Evolutionary conservation across 1,140 invertebrate species (phyloP), one percentile per base, ranked within the genome.

Genomic region (Drosophila leontia): DNA sequence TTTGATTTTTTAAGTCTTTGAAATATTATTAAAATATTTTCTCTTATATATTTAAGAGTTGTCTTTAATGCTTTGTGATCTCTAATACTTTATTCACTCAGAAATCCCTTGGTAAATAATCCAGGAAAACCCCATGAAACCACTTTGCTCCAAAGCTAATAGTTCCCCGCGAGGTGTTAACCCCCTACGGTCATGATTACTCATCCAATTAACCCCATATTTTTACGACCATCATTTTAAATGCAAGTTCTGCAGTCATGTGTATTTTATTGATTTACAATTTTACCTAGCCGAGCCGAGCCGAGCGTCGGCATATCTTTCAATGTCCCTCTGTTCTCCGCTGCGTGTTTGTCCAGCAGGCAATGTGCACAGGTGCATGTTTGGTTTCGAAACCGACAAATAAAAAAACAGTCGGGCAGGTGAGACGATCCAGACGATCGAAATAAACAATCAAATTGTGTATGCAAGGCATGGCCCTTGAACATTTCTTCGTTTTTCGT

Each of bases 371-470:
- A 75, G 71, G 69, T 75, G 69, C 69, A 83, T 77, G 58, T 61
- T 78, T 45, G 51, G 65, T 75, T 80, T 79, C 70, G 50, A 80
- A 82, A 82, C 71, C 53, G 23, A 39, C 53, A 56, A 56, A 56
- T 56, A 39, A 39, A 7, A 67, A 68, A 72, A 51, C 44, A 44
- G 23, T 4, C 53, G 11, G 29, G 50, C 50, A 55, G 45, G 32
- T 62, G 62, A 61, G 55, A 41, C 65, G 45, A 60, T 72, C 70
- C 70, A 74, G 56, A 51, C 55, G 45, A 61, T 44, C 63, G 63
- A 78, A 69, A 79, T 83, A 79, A 83, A 72, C 81, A 80, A 77
- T 58, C 67, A 47, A 56, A 88, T 88, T 87, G 63, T 70, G 84
- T 87, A 87, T 87, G 85, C 84, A 80, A 84, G 72, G 55, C 84